Evolutionary conservation across 2,888 invertebrate species (phyloP), one percentile per base, ranked within the genome.

Genomic region (Cactoblastis cactorum): DNA sequence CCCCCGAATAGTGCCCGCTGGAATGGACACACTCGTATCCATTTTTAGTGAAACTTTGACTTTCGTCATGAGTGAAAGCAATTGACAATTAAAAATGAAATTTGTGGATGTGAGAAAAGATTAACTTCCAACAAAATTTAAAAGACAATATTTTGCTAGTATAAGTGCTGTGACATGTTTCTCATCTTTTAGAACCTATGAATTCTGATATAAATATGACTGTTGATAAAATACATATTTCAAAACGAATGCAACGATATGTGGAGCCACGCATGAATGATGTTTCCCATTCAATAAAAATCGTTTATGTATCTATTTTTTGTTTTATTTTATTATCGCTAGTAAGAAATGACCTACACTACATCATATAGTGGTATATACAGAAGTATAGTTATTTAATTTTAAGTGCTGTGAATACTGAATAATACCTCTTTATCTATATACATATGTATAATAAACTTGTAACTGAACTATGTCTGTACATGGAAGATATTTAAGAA

Each of bases 1-100:
- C 62, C 63, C 46, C 61, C 64, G 62, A 58, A 71, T 17, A 69
- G 70, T 49, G 58, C 64, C 49, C 70, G 74, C 41, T 75, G 75
- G 72, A 77, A 77, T 67, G 79, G 80, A 3, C 63, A 69, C 58
- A 61, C 74, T 39, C 67, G 73, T 17, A 59, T 62, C 4, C 78
- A 73, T 54, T 77, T 77, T 66, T 78, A 73, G 59, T 17, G 14
- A 14, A 28, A 14, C 1, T 28, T 12, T 9, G 8, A 6, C 28
- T 6, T 28, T 28, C 8, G 28, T 9, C 22, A 28, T 9, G 9
- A 28, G 28, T 28, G 28, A 28, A 9, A 28, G 1, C 28, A 28
- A 28, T 9, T 28, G 9, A 6, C 28, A 9, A 28, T 28, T 6
- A 3, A 28, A 28, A 9, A 28, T 28, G 9, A 28, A 28, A 4